Base-by-base conservation (phyloP, 2,113 vertebrate genomes). In the Dendrocopos noguchii region DNA sequence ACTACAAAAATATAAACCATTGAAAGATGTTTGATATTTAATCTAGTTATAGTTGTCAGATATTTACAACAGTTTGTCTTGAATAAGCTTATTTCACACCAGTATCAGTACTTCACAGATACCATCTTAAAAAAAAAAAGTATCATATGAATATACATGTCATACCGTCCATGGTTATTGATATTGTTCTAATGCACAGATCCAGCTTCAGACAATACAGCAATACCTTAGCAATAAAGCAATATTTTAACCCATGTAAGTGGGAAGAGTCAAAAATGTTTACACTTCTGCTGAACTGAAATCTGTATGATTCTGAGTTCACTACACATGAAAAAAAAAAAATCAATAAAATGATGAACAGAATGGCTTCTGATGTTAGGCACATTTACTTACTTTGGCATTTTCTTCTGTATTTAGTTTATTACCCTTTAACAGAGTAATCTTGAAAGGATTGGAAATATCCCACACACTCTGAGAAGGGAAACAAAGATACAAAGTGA, bases 341-440 rank as follows among this genome's bases (percentile, higher is more conserved):
- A 80, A 56, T 10, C 9, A 44, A 65, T 85, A 55, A 76, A 71
- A 60, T 27, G 0, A 88, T 12, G 4, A 88, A 56, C 12, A 94
- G 13, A 52, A 74, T 5, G 0, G 46, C 36, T 87, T 83, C 36
- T 66, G 53, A 79, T 57, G 33, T 18, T 59, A 75, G 25, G 16
- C 19, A 75, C 2, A 27, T 27, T 84, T 96, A 96, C 97, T 98
- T 97, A 99, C 98, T 98, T 99, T 99, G 90, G 99, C 98, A 44
- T 97, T 98, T 96, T 99, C 99, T 96, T 99, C 99, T 39, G 99
- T 99, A 36, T 99, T 99, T 96, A 99, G 97, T 92, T 99, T 99
- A 97, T 97, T 99, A 89, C 98, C 99, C 79, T 98, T 99, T 80
- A 99, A 95, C 15, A 99, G 97, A 57, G 97, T 92, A 95, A 99